Evolutionary conservation across 2,113 vertebrate genomes (phyloP).

Genomic region (Osmerus mordax): DNA sequence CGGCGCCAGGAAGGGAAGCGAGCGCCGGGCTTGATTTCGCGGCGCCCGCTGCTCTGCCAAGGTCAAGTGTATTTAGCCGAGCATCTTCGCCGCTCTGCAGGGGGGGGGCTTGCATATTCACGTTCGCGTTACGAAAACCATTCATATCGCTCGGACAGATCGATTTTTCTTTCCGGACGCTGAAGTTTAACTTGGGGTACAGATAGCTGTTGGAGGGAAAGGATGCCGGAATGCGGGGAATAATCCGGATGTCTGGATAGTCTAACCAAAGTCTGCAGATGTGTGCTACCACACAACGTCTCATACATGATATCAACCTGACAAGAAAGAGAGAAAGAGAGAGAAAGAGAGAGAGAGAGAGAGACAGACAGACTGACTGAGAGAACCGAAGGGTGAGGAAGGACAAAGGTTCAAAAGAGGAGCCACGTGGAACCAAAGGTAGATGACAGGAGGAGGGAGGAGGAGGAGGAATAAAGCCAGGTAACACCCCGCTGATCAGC

Average conservation of each 20-base stretch:
- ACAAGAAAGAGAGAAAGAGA: background rate
- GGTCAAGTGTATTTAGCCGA: constrained; percentile 70
- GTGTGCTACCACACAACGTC: too few relatives aligned
- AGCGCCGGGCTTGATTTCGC: constrained; percentile 32
- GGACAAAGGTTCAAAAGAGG: background rate
- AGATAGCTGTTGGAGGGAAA: background rate
- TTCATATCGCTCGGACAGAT: constrained; percentile 9
- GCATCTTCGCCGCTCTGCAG: constrained; percentile 36
- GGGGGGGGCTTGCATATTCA: constrained; percentile 15
- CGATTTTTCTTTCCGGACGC: background rate
- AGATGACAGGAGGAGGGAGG: background rate
- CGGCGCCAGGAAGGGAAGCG: constrained; percentile 45
- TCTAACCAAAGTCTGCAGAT: too few relatives aligned
- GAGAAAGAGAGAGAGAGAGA: background rate
- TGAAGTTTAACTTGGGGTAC: background rate
- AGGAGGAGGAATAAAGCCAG: background rate
- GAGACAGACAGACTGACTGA: background rate
- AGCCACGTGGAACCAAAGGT: background rate
- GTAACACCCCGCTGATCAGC: background rate
- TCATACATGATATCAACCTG: too few relatives aligned
- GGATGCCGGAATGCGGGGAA: too few relatives aligned
- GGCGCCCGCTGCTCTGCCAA: constrained; percentile 58
- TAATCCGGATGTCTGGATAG: too few relatives aligned
- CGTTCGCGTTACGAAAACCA: constrained; percentile 2
- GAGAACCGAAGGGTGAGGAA: background rate